These are phyloP conservation scores for Baronia brevicornis DNA, from an alignment of 2,888 invertebrate species.

Conservation along the genomic window DNA sequence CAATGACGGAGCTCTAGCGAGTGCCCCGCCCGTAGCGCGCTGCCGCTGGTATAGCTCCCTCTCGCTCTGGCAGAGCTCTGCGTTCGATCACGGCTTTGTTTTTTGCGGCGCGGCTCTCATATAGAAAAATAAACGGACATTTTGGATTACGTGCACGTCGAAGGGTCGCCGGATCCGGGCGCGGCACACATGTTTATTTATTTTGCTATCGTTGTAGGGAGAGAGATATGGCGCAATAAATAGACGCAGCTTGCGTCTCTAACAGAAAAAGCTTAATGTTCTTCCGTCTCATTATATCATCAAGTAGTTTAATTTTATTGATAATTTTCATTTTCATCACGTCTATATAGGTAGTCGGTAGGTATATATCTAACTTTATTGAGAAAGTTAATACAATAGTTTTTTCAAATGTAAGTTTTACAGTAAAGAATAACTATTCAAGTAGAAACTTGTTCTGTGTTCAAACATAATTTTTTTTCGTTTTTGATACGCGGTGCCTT, in stretches of 20 bases:
- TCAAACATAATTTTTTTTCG: no score
- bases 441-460: no score
- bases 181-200: slow-evolving; percentile 57
- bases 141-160: slow-evolving; percentile 59
- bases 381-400: no score
- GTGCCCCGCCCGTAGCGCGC: slow-evolving; percentile 51
- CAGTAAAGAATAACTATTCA: no score
- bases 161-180: slow-evolving; percentile 69
- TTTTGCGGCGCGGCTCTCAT: slow-evolving; percentile 55
- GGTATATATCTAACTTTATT: no score
- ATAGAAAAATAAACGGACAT: slow-evolving; percentile 74
- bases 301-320: no score
- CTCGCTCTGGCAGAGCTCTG: slow-evolving; percentile 43
- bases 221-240: slow-evolving; percentile 67
- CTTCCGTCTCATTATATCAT: no score
- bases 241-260: slow-evolving; percentile 52
- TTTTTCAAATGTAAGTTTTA: no score
- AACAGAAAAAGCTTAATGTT: no score
- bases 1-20: slow-evolving; percentile 46
- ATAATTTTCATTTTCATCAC: no score
- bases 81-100: slow-evolving; percentile 57
- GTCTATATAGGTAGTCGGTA: no score
- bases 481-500: no score
- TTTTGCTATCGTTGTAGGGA: slow-evolving; percentile 57
- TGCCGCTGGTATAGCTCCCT: slow-evolving; percentile 37